Evolutionary conservation across 2,113 vertebrate species (phyloP).

Genomic region (Pterocles burchelli): DNA sequence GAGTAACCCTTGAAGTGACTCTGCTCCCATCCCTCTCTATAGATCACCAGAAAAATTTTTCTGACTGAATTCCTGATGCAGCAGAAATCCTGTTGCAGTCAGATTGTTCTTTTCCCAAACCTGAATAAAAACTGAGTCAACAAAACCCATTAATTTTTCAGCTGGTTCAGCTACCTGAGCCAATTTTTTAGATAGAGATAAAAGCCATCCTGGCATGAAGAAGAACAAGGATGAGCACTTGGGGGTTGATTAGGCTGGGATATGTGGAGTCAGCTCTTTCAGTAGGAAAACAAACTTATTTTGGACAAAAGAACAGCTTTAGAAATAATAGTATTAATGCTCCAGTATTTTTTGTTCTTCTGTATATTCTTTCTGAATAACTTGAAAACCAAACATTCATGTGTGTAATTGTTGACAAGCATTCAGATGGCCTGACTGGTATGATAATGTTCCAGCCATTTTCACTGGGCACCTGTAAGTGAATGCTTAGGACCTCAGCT

Average conservation of each 20-base stretch:
- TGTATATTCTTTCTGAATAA: not conserved
- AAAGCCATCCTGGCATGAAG: not conserved
- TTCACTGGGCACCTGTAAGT: not conserved
- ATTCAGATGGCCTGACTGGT: not conserved
- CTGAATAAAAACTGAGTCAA: not conserved
- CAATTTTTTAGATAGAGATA: not conserved
- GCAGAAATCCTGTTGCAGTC: not conserved
- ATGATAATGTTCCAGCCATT: not conserved
- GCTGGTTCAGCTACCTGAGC: not conserved
- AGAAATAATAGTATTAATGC: not conserved
- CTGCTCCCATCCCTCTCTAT: not conserved
- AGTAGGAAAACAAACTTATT: not conserved
- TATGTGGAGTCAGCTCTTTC: not conserved
- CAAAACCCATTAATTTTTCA: not conserved
- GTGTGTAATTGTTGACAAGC: not conserved
- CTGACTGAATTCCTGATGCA: not conserved
- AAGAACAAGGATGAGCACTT: not conserved
- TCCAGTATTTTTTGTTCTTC: not conserved
- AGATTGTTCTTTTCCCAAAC: not conserved
- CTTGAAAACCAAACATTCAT: not conserved
- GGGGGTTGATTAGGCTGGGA: not conserved
- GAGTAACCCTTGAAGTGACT: not conserved
- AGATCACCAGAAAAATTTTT: not conserved
- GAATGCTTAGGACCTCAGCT: not conserved
- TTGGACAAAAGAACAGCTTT: not conserved